A percentile compares a stretch with the other conserved stretches of the same genome.
Conservation (phyloP, 1,140 invertebrate genomes). For the Chrysopa pallens region DNA sequence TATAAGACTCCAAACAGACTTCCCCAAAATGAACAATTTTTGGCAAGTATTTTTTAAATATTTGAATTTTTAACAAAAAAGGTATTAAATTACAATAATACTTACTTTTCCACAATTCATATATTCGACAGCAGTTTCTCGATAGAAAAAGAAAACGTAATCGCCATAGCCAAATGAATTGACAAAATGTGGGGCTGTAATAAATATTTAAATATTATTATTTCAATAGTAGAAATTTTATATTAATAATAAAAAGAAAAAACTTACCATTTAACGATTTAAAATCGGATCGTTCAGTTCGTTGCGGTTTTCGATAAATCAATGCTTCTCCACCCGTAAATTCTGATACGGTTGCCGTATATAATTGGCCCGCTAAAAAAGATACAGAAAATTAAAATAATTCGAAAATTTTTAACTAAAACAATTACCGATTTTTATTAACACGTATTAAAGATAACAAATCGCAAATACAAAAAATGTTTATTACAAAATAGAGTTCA, state of each 20-base stretch:
- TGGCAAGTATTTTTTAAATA: too few relatives aligned
- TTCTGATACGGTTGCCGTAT: conserved; percentile 88
- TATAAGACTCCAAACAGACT: too few relatives aligned
- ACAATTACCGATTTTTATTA: too few relatives aligned
- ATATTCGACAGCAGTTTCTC: conserved; percentile 87
- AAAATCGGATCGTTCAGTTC: conserved; percentile 69
- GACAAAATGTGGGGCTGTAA: conserved; percentile 80
- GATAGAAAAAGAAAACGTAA: conserved; percentile 94
- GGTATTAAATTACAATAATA: neutral
- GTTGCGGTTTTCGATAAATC: conserved; percentile 70
- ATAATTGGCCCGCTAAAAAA: conserved; percentile 62
- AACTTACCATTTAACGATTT: conserved; percentile 52
- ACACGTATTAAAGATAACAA: too few relatives aligned
- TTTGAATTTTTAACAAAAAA: too few relatives aligned
- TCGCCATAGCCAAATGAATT: conserved; percentile 80
- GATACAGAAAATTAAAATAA: neutral
- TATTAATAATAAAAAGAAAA: neutral
- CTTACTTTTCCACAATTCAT: conserved; percentile 88
- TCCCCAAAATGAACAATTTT: too few relatives aligned
- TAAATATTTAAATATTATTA: conserved; percentile 4
- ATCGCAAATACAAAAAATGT: too few relatives aligned
- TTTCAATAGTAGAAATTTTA: neutral
- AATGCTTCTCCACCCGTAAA: conserved; percentile 82
- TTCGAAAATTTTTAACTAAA: too few relatives aligned
- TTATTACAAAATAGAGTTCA: too few relatives aligned